Percentiles rank a stretch among this genome's conserved stretches.
phyloP scores from a whole-genome alignment of 2,113 vertebrate species.

The Picathartes gymnocephalus region DNA sequence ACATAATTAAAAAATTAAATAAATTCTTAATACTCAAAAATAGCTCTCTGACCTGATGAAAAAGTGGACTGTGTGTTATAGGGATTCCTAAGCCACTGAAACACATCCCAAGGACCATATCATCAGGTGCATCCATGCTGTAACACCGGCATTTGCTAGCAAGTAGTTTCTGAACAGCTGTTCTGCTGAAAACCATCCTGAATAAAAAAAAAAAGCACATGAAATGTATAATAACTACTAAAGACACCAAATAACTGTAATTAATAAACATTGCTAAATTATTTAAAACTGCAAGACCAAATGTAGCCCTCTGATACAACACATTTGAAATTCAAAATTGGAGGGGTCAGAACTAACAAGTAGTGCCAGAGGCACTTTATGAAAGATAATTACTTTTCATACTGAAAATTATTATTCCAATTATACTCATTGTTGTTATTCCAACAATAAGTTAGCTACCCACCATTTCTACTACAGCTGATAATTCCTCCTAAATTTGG shows the following conservation, averaged over 20 bases:
- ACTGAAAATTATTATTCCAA: background rate
- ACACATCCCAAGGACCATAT: slow-evolving; percentile 99
- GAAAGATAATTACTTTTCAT: background rate
- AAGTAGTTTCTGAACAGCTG: slow-evolving; percentile 81
- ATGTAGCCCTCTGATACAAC: background rate
- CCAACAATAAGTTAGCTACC: background rate
- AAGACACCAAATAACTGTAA: background rate
- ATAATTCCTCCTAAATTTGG: background rate
- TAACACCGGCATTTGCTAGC: slow-evolving; percentile 90
- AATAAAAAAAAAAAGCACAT: background rate
- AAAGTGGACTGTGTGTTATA: slow-evolving; percentile 90
- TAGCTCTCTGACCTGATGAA: slow-evolving; percentile 85
- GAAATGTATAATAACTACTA: background rate
- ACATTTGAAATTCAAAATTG: background rate
- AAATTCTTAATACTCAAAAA: background rate
- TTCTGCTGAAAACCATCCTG: slow-evolving; percentile 95
- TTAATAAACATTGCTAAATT: background rate
- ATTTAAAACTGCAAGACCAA: background rate
- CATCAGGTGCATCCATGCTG: slow-evolving; percentile 90
- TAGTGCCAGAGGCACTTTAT: background rate
- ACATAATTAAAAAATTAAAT: background rate
- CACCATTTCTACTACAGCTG: background rate
- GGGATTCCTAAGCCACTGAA: slow-evolving; percentile 89
- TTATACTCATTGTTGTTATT: background rate
- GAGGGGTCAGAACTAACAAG: background rate